Conservation (phyloP, 2,113 vertebrate species). For the Dipodomys spectabilis region DNA sequence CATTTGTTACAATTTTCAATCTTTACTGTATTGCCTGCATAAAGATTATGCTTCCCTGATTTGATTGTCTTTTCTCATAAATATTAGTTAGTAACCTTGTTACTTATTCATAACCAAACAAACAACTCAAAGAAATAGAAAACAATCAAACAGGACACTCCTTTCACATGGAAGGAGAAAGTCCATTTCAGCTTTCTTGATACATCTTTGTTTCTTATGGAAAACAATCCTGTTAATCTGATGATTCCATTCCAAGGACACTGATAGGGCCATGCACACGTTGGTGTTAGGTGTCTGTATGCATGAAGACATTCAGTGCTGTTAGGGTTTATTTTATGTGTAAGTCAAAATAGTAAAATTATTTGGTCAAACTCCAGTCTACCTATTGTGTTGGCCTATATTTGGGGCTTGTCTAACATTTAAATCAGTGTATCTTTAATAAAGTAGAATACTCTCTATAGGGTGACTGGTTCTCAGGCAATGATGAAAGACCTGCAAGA, state of each 20-base stretch:
- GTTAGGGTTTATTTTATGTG: neutral
- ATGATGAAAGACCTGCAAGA: neutral
- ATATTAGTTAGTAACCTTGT: constrained; percentile 4
- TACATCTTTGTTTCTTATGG: neutral
- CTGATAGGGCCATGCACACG: neutral
- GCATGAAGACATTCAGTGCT: neutral
- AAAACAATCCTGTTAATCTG: neutral
- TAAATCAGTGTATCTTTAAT: neutral
- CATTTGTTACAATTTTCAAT: constrained; percentile 36
- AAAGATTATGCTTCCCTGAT: constrained; percentile 23
- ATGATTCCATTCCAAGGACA: neutral
- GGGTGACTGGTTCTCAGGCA: neutral
- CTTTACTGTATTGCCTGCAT: neutral
- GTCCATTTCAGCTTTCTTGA: neutral
- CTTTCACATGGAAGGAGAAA: neutral
- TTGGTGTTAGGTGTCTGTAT: neutral
- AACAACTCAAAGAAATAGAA: neutral
- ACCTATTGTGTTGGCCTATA: neutral
- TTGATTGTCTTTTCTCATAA: neutral
- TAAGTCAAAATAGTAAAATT: neutral
- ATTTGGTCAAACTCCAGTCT: neutral
- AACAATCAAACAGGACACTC: neutral
- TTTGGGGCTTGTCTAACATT: neutral
- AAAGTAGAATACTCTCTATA: neutral
- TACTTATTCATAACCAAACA: neutral